These are phyloP conservation scores for Cephus cinctus DNA, from an alignment of 1,140 invertebrate species.

Conservation along the genomic window DNA sequence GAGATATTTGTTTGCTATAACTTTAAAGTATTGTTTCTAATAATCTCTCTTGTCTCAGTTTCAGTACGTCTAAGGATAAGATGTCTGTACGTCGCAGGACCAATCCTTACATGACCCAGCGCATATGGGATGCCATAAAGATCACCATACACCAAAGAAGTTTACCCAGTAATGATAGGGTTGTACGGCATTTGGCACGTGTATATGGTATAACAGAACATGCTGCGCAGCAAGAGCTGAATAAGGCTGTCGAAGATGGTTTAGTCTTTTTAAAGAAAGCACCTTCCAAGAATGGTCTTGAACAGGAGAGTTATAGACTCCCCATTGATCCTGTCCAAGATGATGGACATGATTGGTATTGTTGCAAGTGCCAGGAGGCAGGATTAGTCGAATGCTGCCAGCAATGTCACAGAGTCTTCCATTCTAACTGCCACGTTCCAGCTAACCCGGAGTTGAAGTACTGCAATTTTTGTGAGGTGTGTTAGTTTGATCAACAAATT, in stretches of 20 bases:
- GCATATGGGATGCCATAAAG: slow-evolving; percentile 51
- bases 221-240: slow-evolving; percentile 41
- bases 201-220: slow-evolving; percentile 43
- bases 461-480: slow-evolving; percentile 45
- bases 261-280: slow-evolving; percentile 44
- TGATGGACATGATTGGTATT: slow-evolving; percentile 47
- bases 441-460: slow-evolving; percentile 29
- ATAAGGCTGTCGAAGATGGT: slow-evolving; percentile 42
- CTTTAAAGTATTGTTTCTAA: background rate
- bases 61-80: slow-evolving; percentile 2
- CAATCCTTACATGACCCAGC: slow-evolving; percentile 43
- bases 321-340: slow-evolving; percentile 27
- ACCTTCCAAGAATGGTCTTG: slow-evolving; percentile 38
- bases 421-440: slow-evolving; percentile 35
- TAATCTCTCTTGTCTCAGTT: background rate
- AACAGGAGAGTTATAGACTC: slow-evolving; percentile 44
- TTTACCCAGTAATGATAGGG: slow-evolving; percentile 44
- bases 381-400: slow-evolving; percentile 42
- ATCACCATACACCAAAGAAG: slow-evolving; percentile 46
- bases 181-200: slow-evolving; percentile 43
- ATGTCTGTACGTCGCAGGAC: slow-evolving; percentile 44
- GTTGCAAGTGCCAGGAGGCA: slow-evolving; percentile 45
- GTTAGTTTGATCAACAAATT: slow-evolving; percentile 6
- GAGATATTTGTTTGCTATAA: background rate
- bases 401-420: slow-evolving; percentile 46